These are phyloP conservation scores for Chamaea fasciata DNA, from an alignment of 2,113 vertebrate species.

Conservation along the genomic window DNA sequence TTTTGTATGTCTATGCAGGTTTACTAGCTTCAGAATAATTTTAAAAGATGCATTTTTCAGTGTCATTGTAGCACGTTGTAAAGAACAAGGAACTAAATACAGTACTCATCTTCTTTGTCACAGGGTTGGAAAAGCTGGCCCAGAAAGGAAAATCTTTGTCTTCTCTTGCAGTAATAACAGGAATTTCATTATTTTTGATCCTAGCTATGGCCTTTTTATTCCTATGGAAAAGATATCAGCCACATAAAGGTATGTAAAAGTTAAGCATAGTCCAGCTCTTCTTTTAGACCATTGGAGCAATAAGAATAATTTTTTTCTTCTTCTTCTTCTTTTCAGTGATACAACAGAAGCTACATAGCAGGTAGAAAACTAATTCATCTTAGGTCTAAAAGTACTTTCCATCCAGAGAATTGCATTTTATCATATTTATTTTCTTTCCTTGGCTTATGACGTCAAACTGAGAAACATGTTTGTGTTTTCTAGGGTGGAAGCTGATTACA, in stretches of 20 bases:
- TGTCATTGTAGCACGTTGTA: background rate
- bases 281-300: background rate
- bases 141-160: conserved; percentile 74
- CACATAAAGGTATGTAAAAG: conserved; percentile 71
- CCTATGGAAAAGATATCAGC: conserved; percentile 76
- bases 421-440: background rate
- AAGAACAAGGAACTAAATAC: background rate
- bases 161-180: conserved; percentile 76
- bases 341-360: conserved; percentile 65
- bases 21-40: background rate
- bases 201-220: conserved; percentile 67
- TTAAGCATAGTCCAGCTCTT: background rate
- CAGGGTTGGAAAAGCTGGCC: conserved; percentile 72
- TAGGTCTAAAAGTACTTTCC: background rate
- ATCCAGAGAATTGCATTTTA: background rate
- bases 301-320: background rate
- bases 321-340: conserved; percentile 64
- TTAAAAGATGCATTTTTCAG: background rate
- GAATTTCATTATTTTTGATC: conserved; percentile 78
- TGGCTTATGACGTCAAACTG: background rate
- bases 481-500: conserved; percentile 73
- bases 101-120: conserved; percentile 28
- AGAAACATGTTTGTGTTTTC: conserved; percentile 34
- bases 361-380: conserved; percentile 62
- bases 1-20: background rate